These are phyloP conservation scores for Acrocephalus arundinaceus DNA, from an alignment of 2,113 vertebrate genomes.

Conservation along the genomic window DNA sequence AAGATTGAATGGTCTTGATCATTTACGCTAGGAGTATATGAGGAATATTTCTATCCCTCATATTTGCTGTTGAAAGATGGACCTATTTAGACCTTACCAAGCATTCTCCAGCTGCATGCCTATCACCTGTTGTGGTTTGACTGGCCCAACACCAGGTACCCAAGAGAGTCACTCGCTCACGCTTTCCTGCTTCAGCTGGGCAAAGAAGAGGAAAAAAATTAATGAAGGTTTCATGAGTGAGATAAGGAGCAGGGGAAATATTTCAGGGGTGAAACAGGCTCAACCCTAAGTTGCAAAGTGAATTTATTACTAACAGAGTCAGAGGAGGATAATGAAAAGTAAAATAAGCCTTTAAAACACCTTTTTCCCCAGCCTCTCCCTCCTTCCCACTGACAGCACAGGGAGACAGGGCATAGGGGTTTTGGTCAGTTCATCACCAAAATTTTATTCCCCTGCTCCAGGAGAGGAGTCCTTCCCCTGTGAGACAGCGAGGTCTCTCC, in stretches of 20 bases:
- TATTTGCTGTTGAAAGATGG: background rate
- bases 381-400: no score
- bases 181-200: background rate
- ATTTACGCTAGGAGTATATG: background rate
- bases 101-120: background rate
- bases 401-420: no score
- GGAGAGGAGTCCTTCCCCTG: no score
- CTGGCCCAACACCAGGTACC: background rate
- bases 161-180: rapidly evolving
- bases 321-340: background rate
- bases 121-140: background rate
- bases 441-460: no score
- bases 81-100: background rate
- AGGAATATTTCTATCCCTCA: background rate
- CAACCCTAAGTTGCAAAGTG: background rate
- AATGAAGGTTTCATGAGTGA: background rate
- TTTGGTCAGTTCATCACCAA: no score
- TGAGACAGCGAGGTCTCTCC: no score
- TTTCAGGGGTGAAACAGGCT: background rate
- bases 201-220: background rate
- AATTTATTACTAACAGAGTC: background rate
- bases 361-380: no score
- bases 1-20: background rate
- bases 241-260: background rate
- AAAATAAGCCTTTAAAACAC: background rate